Conservation (phyloP, 2,888 invertebrate genomes). For the Drosophila maculinotata region DNA sequence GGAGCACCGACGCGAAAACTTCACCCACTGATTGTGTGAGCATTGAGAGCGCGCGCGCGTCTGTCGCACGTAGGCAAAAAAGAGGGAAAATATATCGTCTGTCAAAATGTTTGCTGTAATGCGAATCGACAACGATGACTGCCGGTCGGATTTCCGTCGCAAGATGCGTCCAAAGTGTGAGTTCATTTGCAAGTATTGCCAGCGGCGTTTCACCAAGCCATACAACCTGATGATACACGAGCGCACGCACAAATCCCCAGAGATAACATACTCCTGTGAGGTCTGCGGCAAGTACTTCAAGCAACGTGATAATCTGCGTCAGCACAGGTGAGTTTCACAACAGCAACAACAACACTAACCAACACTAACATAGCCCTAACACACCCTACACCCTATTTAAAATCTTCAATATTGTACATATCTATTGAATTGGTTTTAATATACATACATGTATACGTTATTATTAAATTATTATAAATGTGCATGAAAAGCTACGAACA, state of each 20-base stretch:
- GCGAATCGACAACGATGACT: conserved; percentile 95
- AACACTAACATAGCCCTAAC: neutral
- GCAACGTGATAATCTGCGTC: conserved; percentile 97
- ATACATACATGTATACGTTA: neutral
- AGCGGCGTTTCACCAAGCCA: conserved; percentile 98
- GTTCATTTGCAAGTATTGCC: conserved; percentile 99
- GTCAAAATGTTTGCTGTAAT: conserved; percentile 94
- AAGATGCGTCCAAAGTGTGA: conserved; percentile 97
- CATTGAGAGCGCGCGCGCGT: conserved; percentile 52
- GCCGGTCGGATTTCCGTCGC: conserved; percentile 93
- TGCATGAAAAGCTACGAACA: conserved; percentile 42
- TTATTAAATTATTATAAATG: conserved; percentile 9
- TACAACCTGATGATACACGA: conserved; percentile 99
- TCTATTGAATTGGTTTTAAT: conserved; percentile 5
- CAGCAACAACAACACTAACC: neutral
- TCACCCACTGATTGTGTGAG: conserved; percentile 57
- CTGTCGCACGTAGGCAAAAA: conserved; percentile 32
- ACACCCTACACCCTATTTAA: too few species aligned
- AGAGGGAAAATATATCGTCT: conserved; percentile 73
- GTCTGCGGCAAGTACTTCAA: conserved; percentile 99
- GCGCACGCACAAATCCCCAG: conserved; percentile 98
- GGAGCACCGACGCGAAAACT: conserved; percentile 25
- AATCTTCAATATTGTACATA: conserved; percentile 14
- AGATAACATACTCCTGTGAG: conserved; percentile 98
- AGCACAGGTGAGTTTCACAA: conserved; percentile 92